Evolutionary conservation across 1,140 invertebrate genomes (phyloP), one percentile per base, ranked within the genome.

Genomic region (Coptotermes formosanus): DNA sequence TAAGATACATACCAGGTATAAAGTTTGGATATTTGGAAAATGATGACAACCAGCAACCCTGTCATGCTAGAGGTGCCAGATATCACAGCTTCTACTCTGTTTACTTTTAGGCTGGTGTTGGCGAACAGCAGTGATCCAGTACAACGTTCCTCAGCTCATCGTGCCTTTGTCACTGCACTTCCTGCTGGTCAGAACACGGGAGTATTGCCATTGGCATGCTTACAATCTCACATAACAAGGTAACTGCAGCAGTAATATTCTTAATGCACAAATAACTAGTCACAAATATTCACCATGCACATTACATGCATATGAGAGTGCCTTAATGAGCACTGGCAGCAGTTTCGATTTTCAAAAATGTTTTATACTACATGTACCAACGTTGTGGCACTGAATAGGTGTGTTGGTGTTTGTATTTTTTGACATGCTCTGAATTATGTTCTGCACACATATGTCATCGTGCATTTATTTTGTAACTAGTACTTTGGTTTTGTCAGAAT

Each of bases 101-200:
- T 82, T 85, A 25, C n/a, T 84, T 86, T 89, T n/a, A 92, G 92
- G 92, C 85, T 92, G 84, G 87, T 92, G 44, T 89, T 93, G 83
- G 92, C 92, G 21, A 91, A 93, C 82, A 91, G 90, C 88, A 90
- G 91, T 69, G 92, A 93, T 88, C 91, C 92, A 21, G 89, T 92
- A 19, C 91, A 91, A 90, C 90, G 91, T 81, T 88, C 87, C 85
- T 88, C 88, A 19, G 82, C 86, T 82, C 87, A 87, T 44, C 75
- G 85, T 16, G 87, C 55, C 23, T 86, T 85, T 59, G 38, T 75
- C n/a, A 25, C 59, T 32, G 43, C 59, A 30, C 81, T 82, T n/a
- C 59, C 69, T 32, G 25, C 52, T 14, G 21, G 52, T 55, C 21
- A 52, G 32, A 55, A 83, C 30, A n/a, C 48, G 6, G 8, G 43